Percentiles rank a stretch among this genome's conserved stretches.
phyloP scores from a whole-genome alignment of 2,888 invertebrate genomes.

The Lathronympha strigana region DNA sequence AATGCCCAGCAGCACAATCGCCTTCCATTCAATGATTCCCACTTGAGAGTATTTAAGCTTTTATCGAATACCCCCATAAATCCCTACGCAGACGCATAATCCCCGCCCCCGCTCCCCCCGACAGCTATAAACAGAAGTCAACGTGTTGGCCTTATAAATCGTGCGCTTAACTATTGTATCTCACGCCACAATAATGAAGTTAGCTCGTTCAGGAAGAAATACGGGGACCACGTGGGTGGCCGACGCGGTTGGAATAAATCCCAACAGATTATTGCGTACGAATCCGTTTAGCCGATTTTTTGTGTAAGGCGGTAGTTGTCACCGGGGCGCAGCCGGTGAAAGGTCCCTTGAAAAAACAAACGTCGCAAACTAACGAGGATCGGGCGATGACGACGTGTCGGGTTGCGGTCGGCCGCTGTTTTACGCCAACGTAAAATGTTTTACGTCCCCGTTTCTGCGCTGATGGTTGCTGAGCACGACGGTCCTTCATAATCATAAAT shows the following conservation, averaged over 20 bases:
- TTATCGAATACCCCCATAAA: constrained; percentile 80
- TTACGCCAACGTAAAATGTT: constrained; percentile 17
- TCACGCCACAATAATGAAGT: constrained; percentile 84
- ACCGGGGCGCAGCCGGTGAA: constrained; percentile 67
- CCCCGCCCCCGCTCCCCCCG: constrained; percentile 77
- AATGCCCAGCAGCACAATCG: constrained; percentile 51
- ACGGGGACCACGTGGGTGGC: constrained; percentile 82
- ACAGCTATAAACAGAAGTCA: constrained; percentile 84
- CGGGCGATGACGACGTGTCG: constrained; percentile 54
- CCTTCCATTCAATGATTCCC: constrained; percentile 72
- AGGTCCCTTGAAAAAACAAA: constrained; percentile 78
- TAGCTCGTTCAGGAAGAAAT: constrained; percentile 83
- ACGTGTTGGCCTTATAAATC: constrained; percentile 84
- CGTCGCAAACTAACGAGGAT: constrained; percentile 48
- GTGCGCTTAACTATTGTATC: constrained; percentile 84
- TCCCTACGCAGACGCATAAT: constrained; percentile 81
- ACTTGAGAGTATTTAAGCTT: constrained; percentile 82
- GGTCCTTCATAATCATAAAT: neutral
- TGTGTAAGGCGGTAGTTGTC: constrained; percentile 71
- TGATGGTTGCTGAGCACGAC: neutral
- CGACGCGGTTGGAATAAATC: constrained; percentile 73
- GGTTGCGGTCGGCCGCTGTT: constrained; percentile 47
- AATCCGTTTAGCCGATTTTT: constrained; percentile 74
- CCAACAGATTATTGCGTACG: constrained; percentile 77
- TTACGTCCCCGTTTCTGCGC: constrained; percentile 12